Percentiles rank a stretch among this genome's conserved stretches.
These are phyloP conservation scores for Eustalomyia histrio DNA, from an alignment of 2,888 invertebrate species.

Conservation along the genomic window DNA sequence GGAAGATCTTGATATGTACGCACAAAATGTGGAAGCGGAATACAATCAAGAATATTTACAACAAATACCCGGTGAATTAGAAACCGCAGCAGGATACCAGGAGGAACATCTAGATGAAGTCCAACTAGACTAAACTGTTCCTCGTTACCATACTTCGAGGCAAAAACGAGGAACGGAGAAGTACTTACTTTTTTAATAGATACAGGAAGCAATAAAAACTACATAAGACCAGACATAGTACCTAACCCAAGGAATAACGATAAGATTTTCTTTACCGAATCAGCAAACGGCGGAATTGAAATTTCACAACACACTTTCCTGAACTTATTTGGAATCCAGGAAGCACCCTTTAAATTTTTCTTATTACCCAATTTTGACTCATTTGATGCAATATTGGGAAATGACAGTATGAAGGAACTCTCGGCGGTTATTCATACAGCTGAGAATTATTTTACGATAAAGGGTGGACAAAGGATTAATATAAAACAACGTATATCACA, in stretches of 20 bases:
- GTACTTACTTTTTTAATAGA: constrained; percentile 3
- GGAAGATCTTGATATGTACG: neutral
- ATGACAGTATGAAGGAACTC: neutral
- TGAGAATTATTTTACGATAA: neutral
- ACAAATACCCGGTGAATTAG: neutral
- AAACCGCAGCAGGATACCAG: neutral
- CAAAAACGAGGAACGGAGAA: constrained; percentile 11
- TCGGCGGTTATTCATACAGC: constrained; percentile 1
- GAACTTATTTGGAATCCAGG: neutral
- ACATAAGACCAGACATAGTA: neutral
- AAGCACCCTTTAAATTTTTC: too few relatives aligned
- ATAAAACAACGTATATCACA: neutral
- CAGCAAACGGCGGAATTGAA: neutral
- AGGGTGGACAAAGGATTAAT: neutral
- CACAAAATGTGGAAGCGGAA: neutral
- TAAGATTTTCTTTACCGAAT: neutral
- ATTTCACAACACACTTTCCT: neutral
- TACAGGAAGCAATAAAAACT: constrained; percentile 19
- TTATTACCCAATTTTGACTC: neutral
- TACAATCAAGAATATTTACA: neutral
- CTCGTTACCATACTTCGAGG: constrained; percentile 1
- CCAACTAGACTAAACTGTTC: constrained; percentile 5
- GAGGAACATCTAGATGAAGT: too few relatives aligned
- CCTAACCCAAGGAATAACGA: neutral
- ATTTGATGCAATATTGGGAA: constrained; percentile 1